Conservation (phyloP, 1,140 invertebrate genomes). For the Akabosia matsudoensis region DNA sequence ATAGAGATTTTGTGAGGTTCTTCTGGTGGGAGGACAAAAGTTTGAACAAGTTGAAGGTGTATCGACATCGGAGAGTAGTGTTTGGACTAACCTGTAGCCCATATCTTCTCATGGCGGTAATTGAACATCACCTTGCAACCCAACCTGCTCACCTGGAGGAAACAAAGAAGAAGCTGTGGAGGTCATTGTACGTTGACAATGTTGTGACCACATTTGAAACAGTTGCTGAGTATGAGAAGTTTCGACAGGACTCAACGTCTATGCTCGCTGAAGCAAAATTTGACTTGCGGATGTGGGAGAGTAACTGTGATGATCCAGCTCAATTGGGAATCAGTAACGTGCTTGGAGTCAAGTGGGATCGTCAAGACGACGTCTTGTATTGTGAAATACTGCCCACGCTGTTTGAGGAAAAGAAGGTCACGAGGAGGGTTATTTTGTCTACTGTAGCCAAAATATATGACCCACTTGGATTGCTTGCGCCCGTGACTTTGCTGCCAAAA, state of each 20-base stretch:
- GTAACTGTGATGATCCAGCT: background rate
- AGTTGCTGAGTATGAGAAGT: background rate
- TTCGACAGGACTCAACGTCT: background rate
- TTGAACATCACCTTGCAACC: slow-evolving; percentile 17
- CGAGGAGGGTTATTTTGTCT: background rate
- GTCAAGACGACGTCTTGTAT: background rate
- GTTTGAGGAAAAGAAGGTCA: too few relatives aligned
- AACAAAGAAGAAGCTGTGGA: background rate
- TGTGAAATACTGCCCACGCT: background rate
- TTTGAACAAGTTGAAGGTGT: background rate
- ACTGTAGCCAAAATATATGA: background rate
- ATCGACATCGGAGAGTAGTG: background rate
- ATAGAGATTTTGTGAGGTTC: slow-evolving; percentile 24
- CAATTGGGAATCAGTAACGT: background rate
- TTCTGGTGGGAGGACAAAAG: slow-evolving; percentile 35
- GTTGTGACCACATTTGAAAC: background rate
- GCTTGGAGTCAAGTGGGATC: background rate
- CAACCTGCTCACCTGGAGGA: background rate
- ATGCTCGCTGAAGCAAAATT: background rate
- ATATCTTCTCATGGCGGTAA: slow-evolving; percentile 11
- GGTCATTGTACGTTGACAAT: background rate
- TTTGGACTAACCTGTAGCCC: slow-evolving; percentile 30
- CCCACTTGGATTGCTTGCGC: background rate
- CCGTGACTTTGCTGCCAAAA: background rate
- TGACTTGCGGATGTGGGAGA: background rate